phyloP scores from a whole-genome alignment of 2,113 vertebrate species.

The Pachypanchax playfairii region DNA sequence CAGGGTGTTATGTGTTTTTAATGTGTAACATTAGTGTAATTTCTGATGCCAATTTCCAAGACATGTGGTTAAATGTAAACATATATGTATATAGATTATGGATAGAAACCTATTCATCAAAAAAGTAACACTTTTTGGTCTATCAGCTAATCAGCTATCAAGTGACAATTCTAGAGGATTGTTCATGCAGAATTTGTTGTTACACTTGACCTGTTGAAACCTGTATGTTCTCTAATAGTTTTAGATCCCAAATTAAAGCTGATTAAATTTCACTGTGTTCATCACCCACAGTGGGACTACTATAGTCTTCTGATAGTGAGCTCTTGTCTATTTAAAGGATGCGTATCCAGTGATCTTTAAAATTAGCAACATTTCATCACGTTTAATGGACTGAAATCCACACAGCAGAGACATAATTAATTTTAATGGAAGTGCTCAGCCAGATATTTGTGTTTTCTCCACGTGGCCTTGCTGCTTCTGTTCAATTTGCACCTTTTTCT shows the following conservation, averaged over 20 bases:
- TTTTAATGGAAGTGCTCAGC: constrained; percentile 9
- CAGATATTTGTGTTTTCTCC: constrained; percentile 6
- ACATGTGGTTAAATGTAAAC: constrained; percentile 9
- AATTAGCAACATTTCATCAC: constrained; percentile 1
- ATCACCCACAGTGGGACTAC: constrained; percentile 2
- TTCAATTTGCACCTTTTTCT: constrained; percentile 55
- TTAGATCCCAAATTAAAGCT: background rate
- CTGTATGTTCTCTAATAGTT: background rate
- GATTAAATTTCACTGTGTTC: constrained; percentile 1
- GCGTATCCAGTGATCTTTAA: background rate
- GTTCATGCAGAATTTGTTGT: constrained; percentile 1
- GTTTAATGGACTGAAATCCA: constrained; percentile 13
- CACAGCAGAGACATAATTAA: background rate
- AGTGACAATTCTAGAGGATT: background rate
- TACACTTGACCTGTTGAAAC: background rate
- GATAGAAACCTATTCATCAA: background rate
- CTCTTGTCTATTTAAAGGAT: background rate
- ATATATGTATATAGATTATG: constrained; percentile 17
- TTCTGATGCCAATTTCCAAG: constrained; percentile 1
- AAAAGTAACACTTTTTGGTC: background rate
- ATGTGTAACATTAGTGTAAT: too few relatives aligned
- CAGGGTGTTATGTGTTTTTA: background rate
- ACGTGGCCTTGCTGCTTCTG: constrained; percentile 48
- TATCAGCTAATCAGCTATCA: constrained; percentile 14
- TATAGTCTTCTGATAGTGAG: too few relatives aligned